Base-by-base conservation (phyloP, 2,888 invertebrate genomes). In the Hoplodrina ambigua region DNA sequence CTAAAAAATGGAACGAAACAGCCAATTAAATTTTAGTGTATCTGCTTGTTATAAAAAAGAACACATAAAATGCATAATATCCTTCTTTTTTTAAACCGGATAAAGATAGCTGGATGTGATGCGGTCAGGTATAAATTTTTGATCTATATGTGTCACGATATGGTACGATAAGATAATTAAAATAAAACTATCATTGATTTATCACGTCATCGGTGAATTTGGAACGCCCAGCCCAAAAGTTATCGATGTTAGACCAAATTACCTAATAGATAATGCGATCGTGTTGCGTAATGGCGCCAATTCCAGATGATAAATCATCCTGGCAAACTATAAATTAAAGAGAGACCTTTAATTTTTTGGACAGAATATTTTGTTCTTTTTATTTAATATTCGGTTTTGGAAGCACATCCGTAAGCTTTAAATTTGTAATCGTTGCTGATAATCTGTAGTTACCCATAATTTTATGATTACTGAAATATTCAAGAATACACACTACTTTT, bases 141-240 rank as follows among this genome's bases (percentile, higher is more conserved):
- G 68, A 44, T 67, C 30, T 30, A 55, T 75, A 44, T 65, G 50
- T 75, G 20, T 50, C 55, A 50, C 11, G 41, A 19, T 50, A n/a
- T 25, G 75, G 75, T 75, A 64, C 20, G 76, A 50, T 61, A 75
- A 7, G 37, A 46, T 55, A 46, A 19, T 30, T 54, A 46, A 54
- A 8, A n/a, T 46, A 54, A 73, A 53, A 74, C 2, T 41, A 19
- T 8, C 59, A 50, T 25, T 55, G 49, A 25, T 50, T 25, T 17
- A 15, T 13, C 20, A 20, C 41, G 37, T 74, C 37, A 66, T 5
- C 68, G 30, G 15, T 44, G 41, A 33, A 55, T 44, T 68, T 10
- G 11, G 41, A 33, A 67, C 20, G 49, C 55, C 10, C 11, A 25
- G 4, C 33, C 11, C 4, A 30, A 69, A 0, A 44, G 30, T 19